A percentile compares a stretch with the other conserved stretches of the same genome.
These are phyloP conservation scores for Zonotrichia albicollis DNA, from an alignment of 2,797 vertebrate genomes.

Conservation along the genomic window DNA sequence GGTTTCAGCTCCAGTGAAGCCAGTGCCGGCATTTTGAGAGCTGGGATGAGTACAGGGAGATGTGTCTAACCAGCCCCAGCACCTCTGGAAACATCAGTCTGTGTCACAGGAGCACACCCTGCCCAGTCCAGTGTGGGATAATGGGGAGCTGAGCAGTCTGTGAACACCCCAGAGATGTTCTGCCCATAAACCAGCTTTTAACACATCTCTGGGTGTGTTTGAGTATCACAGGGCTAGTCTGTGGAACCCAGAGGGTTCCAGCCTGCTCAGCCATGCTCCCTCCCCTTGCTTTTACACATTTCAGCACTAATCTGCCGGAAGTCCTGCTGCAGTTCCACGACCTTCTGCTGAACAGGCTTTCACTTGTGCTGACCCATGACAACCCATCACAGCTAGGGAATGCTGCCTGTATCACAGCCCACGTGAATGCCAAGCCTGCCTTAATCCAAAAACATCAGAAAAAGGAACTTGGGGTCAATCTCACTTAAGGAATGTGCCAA, in stretches of 20 bases:
- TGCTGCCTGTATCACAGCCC: background rate
- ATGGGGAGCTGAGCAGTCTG: background rate
- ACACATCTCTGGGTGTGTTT: background rate
- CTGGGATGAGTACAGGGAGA: background rate
- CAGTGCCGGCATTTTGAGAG: background rate
- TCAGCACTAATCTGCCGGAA: conserved; percentile 21
- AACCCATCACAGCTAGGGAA: background rate
- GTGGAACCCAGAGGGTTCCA: background rate
- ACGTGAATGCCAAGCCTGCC: background rate
- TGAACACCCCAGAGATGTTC: background rate
- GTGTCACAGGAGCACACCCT: background rate
- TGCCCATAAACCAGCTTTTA: background rate
- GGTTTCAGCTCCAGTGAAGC: background rate
- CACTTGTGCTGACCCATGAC: conserved; percentile 30
- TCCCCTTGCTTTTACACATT: background rate
- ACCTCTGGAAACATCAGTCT: background rate
- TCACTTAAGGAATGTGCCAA: conserved; percentile 40
- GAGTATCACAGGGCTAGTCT: background rate
- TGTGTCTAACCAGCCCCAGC: background rate
- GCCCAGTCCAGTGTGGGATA: rapidly evolving
- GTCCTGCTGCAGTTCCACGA: background rate
- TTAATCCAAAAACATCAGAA: conserved; percentile 59
- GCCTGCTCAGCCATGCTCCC: background rate
- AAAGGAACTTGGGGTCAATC: conserved; percentile 54
- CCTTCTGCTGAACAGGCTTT: conserved; percentile 31